Evolutionary conservation across 2,888 invertebrate species (phyloP).

Genomic region (Tridacna crocea): DNA sequence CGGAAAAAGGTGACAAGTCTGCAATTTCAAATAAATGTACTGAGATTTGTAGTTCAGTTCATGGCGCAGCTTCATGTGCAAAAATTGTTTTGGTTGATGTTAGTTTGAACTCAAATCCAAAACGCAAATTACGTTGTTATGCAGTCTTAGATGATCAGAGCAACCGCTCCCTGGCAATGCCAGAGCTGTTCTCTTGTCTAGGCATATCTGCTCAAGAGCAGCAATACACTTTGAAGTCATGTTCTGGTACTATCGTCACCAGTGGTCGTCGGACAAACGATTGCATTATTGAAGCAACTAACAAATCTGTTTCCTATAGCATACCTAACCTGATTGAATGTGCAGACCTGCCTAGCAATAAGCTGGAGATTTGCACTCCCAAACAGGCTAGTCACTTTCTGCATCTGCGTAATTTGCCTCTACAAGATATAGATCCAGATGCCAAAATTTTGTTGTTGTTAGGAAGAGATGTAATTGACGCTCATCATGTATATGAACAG

Average conservation of each 20-base stretch:
- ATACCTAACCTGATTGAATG: slow-evolving; percentile 17
- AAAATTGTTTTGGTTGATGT: slow-evolving; percentile 36
- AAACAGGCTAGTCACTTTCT: background rate
- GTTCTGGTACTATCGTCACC: background rate
- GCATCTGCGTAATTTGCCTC: background rate
- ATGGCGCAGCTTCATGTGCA: slow-evolving; percentile 34
- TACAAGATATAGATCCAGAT: background rate
- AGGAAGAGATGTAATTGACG: background rate
- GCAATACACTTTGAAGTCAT: slow-evolving; percentile 7
- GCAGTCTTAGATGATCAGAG: slow-evolving; percentile 48
- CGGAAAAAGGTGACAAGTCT: background rate
- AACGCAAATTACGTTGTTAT: slow-evolving; percentile 20
- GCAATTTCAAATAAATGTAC: background rate
- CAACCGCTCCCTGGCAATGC: slow-evolving; percentile 32
- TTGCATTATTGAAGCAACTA: background rate
- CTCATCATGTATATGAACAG: background rate
- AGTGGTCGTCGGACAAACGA: background rate
- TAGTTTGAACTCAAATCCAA: background rate
- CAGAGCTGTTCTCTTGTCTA: slow-evolving; percentile 24
- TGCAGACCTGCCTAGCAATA: slow-evolving; percentile 5
- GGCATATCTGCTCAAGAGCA: background rate
- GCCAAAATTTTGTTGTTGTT: background rate
- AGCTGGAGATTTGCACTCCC: background rate
- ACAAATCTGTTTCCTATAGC: background rate
- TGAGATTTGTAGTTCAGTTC: background rate